Conservation (phyloP, 2,113 vertebrate species). For the Entosphenus tridentatus region DNA sequence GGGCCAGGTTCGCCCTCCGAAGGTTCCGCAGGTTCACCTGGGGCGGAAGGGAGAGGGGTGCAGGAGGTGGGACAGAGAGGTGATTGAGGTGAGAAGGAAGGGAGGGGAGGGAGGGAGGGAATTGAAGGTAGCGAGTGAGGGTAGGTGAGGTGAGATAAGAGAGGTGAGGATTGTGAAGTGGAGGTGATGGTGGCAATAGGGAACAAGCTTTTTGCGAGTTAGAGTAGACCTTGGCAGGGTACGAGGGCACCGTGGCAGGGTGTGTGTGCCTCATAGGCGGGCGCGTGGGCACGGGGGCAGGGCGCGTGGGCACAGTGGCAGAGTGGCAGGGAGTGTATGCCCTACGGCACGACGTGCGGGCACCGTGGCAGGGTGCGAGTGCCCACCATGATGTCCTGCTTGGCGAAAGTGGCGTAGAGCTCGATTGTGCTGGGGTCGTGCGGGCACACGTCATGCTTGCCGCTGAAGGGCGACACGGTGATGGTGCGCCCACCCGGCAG, state of each 20-base stretch:
- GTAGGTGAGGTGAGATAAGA: not conserved
- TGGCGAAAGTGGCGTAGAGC: conserved; percentile 30
- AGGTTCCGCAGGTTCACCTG: conserved; percentile 52
- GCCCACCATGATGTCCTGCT: conserved; percentile 43
- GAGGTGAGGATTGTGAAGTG: not conserved
- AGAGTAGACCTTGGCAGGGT: too few relatives aligned
- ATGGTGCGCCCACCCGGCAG: conserved; percentile 43
- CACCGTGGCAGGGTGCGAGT: too few relatives aligned
- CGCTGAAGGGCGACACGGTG: conserved; percentile 51
- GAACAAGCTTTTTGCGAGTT: too few relatives aligned
- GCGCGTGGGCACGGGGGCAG: too few relatives aligned
- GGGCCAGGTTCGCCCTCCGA: conserved; percentile 31
- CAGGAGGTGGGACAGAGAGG: not conserved
- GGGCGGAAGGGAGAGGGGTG: conserved; percentile 6
- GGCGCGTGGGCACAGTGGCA: too few relatives aligned
- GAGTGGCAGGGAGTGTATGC: too few relatives aligned
- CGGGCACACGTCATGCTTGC: conserved; percentile 42
- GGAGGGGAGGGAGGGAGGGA: not conserved
- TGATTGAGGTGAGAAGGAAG: not conserved
- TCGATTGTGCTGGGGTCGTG: conserved; percentile 23
- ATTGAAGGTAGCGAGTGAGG: not conserved
- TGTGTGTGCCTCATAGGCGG: not conserved
- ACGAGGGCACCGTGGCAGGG: too few relatives aligned
- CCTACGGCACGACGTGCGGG: too few relatives aligned
- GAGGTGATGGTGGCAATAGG: not conserved